phyloP scores from a whole-genome alignment of 1,140 invertebrate species.

The Chymomyza costata region DNA sequence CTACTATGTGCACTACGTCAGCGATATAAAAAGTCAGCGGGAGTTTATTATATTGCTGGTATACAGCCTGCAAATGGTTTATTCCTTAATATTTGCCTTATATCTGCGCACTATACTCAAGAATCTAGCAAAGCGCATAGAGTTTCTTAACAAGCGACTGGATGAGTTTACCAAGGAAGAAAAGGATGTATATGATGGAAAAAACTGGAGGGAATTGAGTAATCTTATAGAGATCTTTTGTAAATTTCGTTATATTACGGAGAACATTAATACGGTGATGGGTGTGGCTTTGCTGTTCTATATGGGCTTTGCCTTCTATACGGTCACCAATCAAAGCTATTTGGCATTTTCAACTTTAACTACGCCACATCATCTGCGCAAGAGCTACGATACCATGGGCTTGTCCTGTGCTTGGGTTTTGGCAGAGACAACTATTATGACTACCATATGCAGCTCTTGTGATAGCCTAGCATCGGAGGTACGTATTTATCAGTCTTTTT shows the following conservation, averaged over 20 bases:
- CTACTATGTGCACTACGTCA: constrained; percentile 47
- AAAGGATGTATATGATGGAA: constrained; percentile 7
- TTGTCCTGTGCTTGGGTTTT: constrained; percentile 53
- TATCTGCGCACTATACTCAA: constrained; percentile 44
- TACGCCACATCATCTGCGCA: constrained; percentile 1
- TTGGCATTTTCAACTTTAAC: constrained; percentile 54
- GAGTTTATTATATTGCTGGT: constrained; percentile 32
- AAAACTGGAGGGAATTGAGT: constrained; percentile 51
- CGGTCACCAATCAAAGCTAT: constrained; percentile 60
- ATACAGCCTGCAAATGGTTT: constrained; percentile 49
- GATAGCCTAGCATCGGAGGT: constrained; percentile 52
- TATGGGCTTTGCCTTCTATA: constrained; percentile 61
- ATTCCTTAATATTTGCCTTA: constrained; percentile 44
- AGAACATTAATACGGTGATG: constrained; percentile 47
- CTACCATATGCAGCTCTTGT: constrained; percentile 53
- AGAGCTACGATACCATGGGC: constrained; percentile 42
- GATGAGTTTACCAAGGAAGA: constrained; percentile 34
- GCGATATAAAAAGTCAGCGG: constrained; percentile 15
- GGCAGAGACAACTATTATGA: constrained; percentile 46
- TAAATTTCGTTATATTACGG: constrained; percentile 58
- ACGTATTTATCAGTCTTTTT: too few species aligned
- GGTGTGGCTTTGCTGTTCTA: constrained; percentile 50
- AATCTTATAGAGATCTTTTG: constrained; percentile 57
- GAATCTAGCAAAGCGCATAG: constrained; percentile 35
- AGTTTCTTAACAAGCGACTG: constrained; percentile 38